Evolutionary conservation across 1,140 invertebrate genomes (phyloP).

Genomic region (Colletes latitarsis): DNA sequence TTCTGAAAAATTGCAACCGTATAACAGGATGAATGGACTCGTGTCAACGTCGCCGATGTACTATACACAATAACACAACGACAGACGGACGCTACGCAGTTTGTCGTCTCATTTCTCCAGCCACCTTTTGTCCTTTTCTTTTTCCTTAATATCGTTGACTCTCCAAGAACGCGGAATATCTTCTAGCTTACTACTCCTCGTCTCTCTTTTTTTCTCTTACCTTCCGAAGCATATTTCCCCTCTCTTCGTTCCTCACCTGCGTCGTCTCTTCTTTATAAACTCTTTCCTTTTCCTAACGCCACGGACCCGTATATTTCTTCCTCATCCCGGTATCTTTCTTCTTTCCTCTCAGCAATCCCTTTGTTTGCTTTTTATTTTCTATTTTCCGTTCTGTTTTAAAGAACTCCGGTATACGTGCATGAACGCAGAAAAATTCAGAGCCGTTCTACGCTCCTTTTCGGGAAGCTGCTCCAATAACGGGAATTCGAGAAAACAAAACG

Average conservation of each 20-base stretch:
- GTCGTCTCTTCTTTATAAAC: background rate
- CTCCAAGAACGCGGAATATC: slow-evolving; percentile 34
- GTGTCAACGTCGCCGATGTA: background rate
- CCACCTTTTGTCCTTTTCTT: slow-evolving; percentile 36
- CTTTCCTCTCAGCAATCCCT: background rate
- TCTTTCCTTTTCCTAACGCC: background rate
- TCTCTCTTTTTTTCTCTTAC: slow-evolving; percentile 10
- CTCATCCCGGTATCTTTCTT: slow-evolving; percentile 19
- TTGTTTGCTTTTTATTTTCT: background rate
- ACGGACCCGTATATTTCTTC: slow-evolving; percentile 39
- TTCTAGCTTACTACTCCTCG: slow-evolving; percentile 23
- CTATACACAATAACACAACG: slow-evolving; percentile 43
- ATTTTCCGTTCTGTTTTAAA: background rate
- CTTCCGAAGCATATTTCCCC: slow-evolving; percentile 4
- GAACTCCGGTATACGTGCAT: background rate
- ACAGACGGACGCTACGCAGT: slow-evolving; percentile 53
- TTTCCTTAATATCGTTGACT: slow-evolving; percentile 65
- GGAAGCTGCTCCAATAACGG: background rate
- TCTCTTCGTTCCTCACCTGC: background rate
- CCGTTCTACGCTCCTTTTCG: background rate
- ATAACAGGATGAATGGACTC: slow-evolving; percentile 20
- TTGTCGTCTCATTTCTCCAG: slow-evolving; percentile 62
- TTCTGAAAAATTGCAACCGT: slow-evolving; percentile 12
- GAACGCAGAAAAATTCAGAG: slow-evolving; percentile 8
- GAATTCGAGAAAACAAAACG: slow-evolving; percentile 17